These are phyloP conservation scores for Vombatus ursinus DNA, from an alignment of 2,113 vertebrate species.

Conservation along the genomic window DNA sequence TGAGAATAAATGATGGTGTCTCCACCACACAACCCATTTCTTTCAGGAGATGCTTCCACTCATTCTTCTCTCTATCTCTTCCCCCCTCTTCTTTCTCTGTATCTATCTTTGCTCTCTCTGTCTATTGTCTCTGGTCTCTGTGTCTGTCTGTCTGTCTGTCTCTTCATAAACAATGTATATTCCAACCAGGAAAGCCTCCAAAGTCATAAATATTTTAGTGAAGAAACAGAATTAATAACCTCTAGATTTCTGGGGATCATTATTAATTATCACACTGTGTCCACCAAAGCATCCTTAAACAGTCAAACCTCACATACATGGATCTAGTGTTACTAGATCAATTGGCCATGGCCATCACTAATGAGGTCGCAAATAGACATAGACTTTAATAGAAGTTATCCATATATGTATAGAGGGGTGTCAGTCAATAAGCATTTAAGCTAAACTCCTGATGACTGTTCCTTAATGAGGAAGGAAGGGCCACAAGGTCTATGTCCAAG, in stretches of 20 bases:
- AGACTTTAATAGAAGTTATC: too few species aligned
- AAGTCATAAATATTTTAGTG: not conserved
- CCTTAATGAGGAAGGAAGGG: too few species aligned
- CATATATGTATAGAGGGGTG: too few species aligned
- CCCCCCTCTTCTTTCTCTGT: not conserved
- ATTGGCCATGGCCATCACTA: not conserved
- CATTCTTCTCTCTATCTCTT: not conserved
- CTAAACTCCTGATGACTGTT: too few species aligned
- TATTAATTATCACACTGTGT: not conserved
- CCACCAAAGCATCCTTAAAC: not conserved
- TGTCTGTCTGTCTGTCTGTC: too few species aligned
- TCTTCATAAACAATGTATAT: not conserved
- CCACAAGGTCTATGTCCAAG: too few species aligned
- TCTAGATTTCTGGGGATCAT: not conserved
- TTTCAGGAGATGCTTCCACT: not conserved
- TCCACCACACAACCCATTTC: too few species aligned
- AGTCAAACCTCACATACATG: not conserved
- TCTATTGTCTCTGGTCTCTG: fast-evolving
- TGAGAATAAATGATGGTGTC: not conserved
- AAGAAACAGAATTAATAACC: not conserved
- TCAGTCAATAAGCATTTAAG: too few species aligned
- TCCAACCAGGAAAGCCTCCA: not conserved
- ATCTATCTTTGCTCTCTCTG: too few species aligned
- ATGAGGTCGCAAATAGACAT: not conserved
- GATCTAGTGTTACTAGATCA: too few species aligned